These are phyloP conservation scores for Lutjanus campechanus DNA, from an alignment of 2,797 vertebrate species.

Conservation along the genomic window DNA sequence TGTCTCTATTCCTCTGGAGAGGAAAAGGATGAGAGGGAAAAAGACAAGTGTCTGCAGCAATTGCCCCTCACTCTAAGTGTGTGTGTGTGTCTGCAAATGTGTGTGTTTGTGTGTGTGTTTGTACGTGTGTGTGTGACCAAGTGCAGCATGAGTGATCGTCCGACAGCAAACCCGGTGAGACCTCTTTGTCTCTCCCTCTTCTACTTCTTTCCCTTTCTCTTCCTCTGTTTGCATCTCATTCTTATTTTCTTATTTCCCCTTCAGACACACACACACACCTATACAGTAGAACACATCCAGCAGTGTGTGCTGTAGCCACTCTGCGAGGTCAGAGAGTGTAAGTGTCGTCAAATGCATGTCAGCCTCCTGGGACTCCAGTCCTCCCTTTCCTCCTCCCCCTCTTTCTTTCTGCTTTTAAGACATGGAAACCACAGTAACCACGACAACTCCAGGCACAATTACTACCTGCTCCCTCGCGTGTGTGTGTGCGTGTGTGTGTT, in stretches of 20 bases:
- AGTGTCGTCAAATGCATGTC: conserved; percentile 67
- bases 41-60: conserved; percentile 70
- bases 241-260: too few relatives aligned
- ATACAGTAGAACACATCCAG: conserved; percentile 23
- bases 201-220: not conserved
- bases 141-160: conserved; percentile 51
- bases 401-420: conserved; percentile 63
- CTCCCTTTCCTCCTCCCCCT: conserved; percentile 8
- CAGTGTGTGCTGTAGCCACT: conserved; percentile 35
- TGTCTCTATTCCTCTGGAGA: conserved; percentile 55
- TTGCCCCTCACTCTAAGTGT: conserved; percentile 53
- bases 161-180: conserved; percentile 45
- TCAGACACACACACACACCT: not conserved
- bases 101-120: conserved; percentile 28
- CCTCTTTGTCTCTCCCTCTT: conserved; percentile 22
- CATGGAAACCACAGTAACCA: conserved; percentile 71
- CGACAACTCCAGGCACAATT: conserved; percentile 63
- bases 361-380: conserved; percentile 51
- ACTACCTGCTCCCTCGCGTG: conserved; percentile 36
- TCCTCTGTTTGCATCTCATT: conserved; percentile 8
- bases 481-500: conserved; percentile 6
- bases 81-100: conserved; percentile 32
- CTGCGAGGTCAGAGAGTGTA: conserved; percentile 68
- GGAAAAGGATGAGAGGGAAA: conserved; percentile 64
- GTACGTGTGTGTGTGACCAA: conserved; percentile 35